Base-by-base conservation (phyloP, 2,113 vertebrate species). In the Gadus macrocephalus region DNA sequence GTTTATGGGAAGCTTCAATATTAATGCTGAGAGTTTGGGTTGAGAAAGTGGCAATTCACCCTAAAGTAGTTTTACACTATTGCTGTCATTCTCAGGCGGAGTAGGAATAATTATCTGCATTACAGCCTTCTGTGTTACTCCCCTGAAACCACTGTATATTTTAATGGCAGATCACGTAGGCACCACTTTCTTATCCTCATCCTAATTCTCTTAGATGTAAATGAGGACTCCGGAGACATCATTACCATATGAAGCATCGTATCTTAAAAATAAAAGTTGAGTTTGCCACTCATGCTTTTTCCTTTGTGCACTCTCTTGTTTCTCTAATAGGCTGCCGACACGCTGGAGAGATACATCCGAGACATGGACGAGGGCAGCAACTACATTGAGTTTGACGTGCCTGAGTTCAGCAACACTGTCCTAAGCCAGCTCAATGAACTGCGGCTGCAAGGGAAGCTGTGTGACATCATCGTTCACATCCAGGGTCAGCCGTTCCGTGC, bases 331-430 rank as follows among this genome's bases (percentile, higher is more conserved):
- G 87, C 82, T 84, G 85, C 81, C 81, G 74, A 63, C 87, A 86
- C 85, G 79, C 86, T 87, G 88, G 88, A 89, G 81, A 90, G 87
- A 86, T 78, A 73, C 73, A 86, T 89, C 76, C 85, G 90, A 96
- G 95, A 94, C 91, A 98, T 98, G 97, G 97, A 98, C 92, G 91
- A 92, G 90, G 95, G 94, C 93, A 91, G 92, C 89, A 94, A 95
- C 92, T 98, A 96, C 91, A 95, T 99, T 91, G 95, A 99, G 93
- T 98, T 99, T 79, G 96, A 99, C 73, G 96, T 99, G 92, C 96
- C 97, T 1, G 96, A 98, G 89, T 98, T 98, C 94, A 98, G 97
- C 92, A 98, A 92, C 93, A 95, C 93, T 20, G 96, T 99, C 75
- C 92, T 99, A 86, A 96, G 92, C 91, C 96, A 99, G 88, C 92